Conservation (phyloP, 2,888 invertebrate species). For the Aplocera efformata region DNA sequence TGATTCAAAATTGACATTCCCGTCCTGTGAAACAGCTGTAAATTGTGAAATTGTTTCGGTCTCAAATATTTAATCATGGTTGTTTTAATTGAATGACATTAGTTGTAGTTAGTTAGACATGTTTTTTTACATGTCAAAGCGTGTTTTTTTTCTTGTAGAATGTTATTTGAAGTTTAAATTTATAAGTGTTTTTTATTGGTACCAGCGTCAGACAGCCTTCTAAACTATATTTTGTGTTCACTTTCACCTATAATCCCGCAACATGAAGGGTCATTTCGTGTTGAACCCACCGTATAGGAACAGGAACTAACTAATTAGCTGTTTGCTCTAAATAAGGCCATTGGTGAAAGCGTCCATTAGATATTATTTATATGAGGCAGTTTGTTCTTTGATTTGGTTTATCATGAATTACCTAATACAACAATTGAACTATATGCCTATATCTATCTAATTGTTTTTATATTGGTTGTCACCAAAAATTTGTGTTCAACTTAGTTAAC, state of each 20-base stretch:
- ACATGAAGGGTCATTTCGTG: too few relatives aligned
- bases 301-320: too few relatives aligned
- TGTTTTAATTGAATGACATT: constrained; percentile 58
- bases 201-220: constrained; percentile 21
- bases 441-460: background rate
- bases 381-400: too few relatives aligned
- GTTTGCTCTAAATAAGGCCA: too few relatives aligned
- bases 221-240: constrained; percentile 11
- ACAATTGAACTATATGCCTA: too few relatives aligned
- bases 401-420: too few relatives aligned
- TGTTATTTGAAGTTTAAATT: too few relatives aligned
- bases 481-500: constrained; percentile 16
- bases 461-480: constrained; percentile 16
- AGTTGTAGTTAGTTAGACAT: constrained; percentile 30
- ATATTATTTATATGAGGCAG: too few relatives aligned
- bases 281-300: too few relatives aligned
- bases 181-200: constrained; percentile 16
- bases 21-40: constrained; percentile 43
- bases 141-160: too few relatives aligned
- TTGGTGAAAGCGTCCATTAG: too few relatives aligned
- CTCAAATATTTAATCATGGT: constrained; percentile 54
- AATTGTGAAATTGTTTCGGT: constrained; percentile 55
- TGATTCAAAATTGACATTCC: constrained; percentile 68
- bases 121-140: too few relatives aligned
- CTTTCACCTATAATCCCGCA: background rate